Conservation (phyloP, 2,888 invertebrate genomes). For the Pachymerium ferrugineum region DNA sequence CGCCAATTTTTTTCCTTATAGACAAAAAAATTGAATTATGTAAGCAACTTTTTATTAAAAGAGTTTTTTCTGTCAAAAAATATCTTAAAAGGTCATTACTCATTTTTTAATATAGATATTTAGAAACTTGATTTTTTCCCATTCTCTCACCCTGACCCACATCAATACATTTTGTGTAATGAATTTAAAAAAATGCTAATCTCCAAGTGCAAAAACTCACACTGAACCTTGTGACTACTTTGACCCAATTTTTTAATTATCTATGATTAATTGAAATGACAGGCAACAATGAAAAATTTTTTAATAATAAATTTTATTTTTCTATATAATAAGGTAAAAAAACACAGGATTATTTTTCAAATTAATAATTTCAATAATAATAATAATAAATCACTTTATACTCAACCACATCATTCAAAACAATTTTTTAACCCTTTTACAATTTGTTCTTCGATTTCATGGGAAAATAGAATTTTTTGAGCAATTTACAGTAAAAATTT, state of each 20-base stretch:
- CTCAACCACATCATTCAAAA: neutral
- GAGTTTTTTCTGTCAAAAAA: neutral
- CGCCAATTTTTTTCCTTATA: too few species aligned
- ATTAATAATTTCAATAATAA: neutral
- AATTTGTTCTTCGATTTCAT: neutral
- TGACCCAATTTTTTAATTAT: neutral
- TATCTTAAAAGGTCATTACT: neutral
- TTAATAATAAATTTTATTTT: neutral
- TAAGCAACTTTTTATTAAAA: too few species aligned
- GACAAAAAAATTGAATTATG: too few species aligned
- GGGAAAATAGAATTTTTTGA: slow-evolving; percentile 4
- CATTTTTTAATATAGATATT: neutral
- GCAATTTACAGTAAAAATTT: neutral
- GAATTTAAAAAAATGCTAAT: slow-evolving; percentile 7
- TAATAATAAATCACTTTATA: slow-evolving; percentile 5
- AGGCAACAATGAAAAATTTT: neutral
- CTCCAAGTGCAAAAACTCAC: neutral
- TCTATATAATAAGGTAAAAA: slow-evolving; percentile 1
- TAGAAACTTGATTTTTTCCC: too few species aligned
- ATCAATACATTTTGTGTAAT: slow-evolving; percentile 1
- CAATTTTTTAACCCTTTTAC: neutral
- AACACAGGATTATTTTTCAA: neutral
- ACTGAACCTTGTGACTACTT: slow-evolving; percentile 7
- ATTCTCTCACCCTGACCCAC: slow-evolving; percentile 8
- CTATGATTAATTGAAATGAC: neutral